Percentiles rank a stretch among this genome's conserved stretches.
Evolutionary conservation across 1,140 invertebrate species (phyloP).

Genomic region (Dendrolimus punctatus): DNA sequence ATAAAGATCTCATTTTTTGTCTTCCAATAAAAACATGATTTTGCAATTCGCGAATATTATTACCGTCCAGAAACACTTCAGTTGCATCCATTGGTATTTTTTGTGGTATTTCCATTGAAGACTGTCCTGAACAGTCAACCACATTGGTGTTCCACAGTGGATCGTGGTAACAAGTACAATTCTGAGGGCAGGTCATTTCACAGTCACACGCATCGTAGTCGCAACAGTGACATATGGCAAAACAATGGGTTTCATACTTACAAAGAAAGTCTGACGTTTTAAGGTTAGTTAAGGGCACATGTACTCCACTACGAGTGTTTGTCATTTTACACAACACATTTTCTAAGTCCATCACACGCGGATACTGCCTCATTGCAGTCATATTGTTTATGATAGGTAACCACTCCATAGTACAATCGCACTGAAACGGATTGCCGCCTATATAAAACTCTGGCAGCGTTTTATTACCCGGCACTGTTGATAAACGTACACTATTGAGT

Average conservation of each 20-base stretch:
- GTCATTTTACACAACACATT: conserved; percentile 89
- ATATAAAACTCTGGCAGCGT: conserved; percentile 89
- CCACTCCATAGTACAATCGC: conserved; percentile 95
- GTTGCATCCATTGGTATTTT: conserved; percentile 95
- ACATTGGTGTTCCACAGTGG: conserved; percentile 94
- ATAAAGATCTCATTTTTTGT: conserved; percentile 89
- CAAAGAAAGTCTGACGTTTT: conserved; percentile 90
- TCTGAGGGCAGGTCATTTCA: conserved; percentile 93
- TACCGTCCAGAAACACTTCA: conserved; percentile 92
- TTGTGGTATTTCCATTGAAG: conserved; percentile 82
- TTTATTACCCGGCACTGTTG: conserved; percentile 78
- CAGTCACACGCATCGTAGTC: conserved; percentile 96
- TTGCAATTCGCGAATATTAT: conserved; percentile 86
- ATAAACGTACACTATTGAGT: conserved; percentile 83
- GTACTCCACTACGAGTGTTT: conserved; percentile 79
- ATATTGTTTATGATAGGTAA: conserved; percentile 89
- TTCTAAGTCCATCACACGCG: conserved; percentile 88
- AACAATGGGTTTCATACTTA: conserved; percentile 93
- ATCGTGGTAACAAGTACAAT: conserved; percentile 94
- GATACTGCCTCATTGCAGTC: conserved; percentile 85
- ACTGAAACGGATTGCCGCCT: conserved; percentile 91
- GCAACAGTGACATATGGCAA: conserved; percentile 93
- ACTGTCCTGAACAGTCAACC: conserved; percentile 89
- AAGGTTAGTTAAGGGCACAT: conserved; percentile 77
- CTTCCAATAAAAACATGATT: conserved; percentile 93